Base-by-base conservation (phyloP, 2,888 invertebrate genomes). In the Epicampocera succincta region DNA sequence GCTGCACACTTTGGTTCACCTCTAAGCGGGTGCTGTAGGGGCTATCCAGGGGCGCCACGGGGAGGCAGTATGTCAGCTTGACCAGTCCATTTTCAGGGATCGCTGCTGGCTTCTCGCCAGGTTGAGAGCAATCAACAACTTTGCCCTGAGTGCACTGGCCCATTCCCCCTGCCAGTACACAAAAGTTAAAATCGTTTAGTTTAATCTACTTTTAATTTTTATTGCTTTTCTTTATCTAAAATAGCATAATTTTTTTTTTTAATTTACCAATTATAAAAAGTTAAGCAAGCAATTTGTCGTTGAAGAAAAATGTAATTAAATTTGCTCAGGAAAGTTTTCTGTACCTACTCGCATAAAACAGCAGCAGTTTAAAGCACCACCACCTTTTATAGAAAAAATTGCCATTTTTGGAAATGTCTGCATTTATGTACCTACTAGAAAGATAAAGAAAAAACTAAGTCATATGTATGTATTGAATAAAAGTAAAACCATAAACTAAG, bases 401-500 rank as follows among this genome's bases (percentile, higher is more conserved):
- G 29, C 76, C 46, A 54, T 54, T 63, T 76, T 46, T 46, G 54
- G 54, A 63, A 52, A 76, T 40, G 50, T 52, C 17, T 61, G 11
- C 19, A 44, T 33, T 25, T 40, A 25, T 38, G n/a, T n/a, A n/a
- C n/a, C 8, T 17, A n/a, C 9, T 5, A 50, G 19, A 46, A 42
- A 72, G 56, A 60, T 9, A 33, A 13, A 60, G 3, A 25, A 46
- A 63, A 29, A 38, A 38, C 33, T 33, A 33, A 17, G 5, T 12
- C 12, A 12, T 17, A 17, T 46, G 44, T 44, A 13, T 46, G n/a
- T 44, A 21, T 15, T 38, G 13, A 17, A 54, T 33, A 58, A 72
- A 81, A 77, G 66, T 69, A 69, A 76, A 82, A 74, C 54, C 74
- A 44, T 56, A 71, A 75, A 65, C 61, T 71, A 66, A 75, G 78